Conservation (phyloP, 23 tunicate genomes). For the Botrylloides violaceus region DNA sequence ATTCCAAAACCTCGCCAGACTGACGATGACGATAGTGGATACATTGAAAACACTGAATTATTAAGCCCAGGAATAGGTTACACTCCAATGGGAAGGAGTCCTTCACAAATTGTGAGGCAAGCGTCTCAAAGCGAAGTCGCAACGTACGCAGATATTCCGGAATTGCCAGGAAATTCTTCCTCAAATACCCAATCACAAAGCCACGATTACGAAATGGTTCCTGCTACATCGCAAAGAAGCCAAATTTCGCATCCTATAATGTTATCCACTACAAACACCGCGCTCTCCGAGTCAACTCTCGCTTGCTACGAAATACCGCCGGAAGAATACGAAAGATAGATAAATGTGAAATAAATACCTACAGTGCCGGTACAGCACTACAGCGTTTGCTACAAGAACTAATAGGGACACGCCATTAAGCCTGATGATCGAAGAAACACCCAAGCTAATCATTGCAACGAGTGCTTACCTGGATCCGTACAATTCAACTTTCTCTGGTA, state of each 20-base stretch:
- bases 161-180: background rate
- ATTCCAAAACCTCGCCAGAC: no score
- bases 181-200: background rate
- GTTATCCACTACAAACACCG: conserved; percentile 9
- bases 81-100: background rate
- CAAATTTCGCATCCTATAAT: background rate
- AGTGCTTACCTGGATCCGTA: no score
- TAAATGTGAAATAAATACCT: no score
- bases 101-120: background rate
- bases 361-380: no score
- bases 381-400: no score
- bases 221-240: background rate
- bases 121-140: background rate
- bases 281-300: background rate
- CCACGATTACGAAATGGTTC: background rate
- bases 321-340: conserved; percentile 1
- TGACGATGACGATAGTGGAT: no score
- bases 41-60: background rate
- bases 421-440: no score
- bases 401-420: no score
- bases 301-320: conserved; percentile 21
- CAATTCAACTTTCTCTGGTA: no score
- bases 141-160: background rate
- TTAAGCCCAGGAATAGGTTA: background rate
- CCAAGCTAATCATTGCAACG: no score